phyloP scores from a whole-genome alignment of 2,888 invertebrate genomes.

The Cryptocheilus praepositus region DNA sequence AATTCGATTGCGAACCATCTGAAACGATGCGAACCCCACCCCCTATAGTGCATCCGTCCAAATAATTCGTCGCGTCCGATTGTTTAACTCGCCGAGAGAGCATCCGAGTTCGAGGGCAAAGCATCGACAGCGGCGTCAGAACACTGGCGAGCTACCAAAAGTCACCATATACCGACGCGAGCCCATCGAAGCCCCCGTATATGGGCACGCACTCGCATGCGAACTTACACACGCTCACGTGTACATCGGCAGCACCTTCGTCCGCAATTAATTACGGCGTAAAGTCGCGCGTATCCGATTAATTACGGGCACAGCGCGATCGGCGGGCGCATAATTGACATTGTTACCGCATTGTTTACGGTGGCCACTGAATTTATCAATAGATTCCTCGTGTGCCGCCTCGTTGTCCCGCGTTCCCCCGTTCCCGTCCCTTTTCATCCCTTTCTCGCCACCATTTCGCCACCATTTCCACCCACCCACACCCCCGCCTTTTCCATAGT shows the following conservation, averaged over 20 bases:
- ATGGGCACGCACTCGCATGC: no score
- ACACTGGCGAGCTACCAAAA: not conserved
- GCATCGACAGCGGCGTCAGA: not conserved
- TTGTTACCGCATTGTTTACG: slow-evolving; percentile 71
- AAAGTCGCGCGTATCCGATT: slow-evolving; percentile 50
- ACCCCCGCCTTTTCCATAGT: slow-evolving; percentile 14
- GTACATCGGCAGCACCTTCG: slow-evolving; percentile 15
- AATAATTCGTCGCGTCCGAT: no score
- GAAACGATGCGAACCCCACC: no score
- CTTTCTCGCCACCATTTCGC: not conserved
- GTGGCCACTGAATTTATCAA: slow-evolving; percentile 68
- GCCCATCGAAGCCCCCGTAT: not conserved
- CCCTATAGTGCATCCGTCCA: no score
- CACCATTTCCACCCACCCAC: not conserved
- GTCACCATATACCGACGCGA: not conserved
- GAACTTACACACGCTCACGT: not conserved
- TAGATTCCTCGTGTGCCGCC: slow-evolving; percentile 53
- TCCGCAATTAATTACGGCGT: slow-evolving; percentile 51
- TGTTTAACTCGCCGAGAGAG: no score
- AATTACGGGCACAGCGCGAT: slow-evolving; percentile 58
- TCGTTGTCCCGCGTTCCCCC: slow-evolving; percentile 10
- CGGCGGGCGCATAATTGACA: slow-evolving; percentile 69
- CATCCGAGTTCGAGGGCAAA: no score
- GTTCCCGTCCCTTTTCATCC: slow-evolving; percentile 5
- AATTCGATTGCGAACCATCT: no score